These are phyloP conservation scores for Oscheius onirici DNA, from an alignment of 2,888 invertebrate genomes.

Conservation along the genomic window DNA sequence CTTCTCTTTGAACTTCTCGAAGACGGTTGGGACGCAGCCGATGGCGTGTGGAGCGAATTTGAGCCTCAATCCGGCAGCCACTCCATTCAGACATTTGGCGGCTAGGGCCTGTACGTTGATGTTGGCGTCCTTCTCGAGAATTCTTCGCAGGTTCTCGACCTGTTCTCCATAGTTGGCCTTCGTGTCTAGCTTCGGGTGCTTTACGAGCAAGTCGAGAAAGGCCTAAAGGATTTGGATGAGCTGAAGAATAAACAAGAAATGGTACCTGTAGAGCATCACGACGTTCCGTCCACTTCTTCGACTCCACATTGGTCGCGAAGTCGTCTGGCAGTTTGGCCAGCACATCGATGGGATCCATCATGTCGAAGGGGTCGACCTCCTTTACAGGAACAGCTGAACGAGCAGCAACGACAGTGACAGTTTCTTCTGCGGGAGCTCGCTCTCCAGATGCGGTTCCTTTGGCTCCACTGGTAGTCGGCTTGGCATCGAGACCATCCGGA, in stretches of 20 bases:
- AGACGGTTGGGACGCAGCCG: constrained; percentile 76
- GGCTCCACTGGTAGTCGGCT: background rate
- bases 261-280: constrained; percentile 81
- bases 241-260: background rate
- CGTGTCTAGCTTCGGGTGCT: constrained; percentile 83
- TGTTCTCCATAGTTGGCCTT: constrained; percentile 91
- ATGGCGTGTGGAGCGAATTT: constrained; percentile 72
- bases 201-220: constrained; percentile 75
- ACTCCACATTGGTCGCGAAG: constrained; percentile 89
- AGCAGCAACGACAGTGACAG: background rate
- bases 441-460: constrained; percentile 15
- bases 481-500: constrained; percentile 45
- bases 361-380: constrained; percentile 76
- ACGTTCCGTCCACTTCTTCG: constrained; percentile 94
- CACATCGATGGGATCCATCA: constrained; percentile 91
- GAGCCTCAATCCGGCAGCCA: constrained; percentile 87
- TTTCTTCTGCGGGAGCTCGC: constrained; percentile 10
- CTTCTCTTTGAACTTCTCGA: constrained; percentile 98
- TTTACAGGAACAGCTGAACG: constrained; percentile 71
- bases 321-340: constrained; percentile 91
- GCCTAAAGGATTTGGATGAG: constrained; percentile 79
- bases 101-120: constrained; percentile 89
- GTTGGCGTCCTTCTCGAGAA: constrained; percentile 91
- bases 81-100: constrained; percentile 82
- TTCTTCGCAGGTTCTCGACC: constrained; percentile 87